These are phyloP conservation scores for Hirundo rustica DNA, from an alignment of 2,797 vertebrate species.

Conservation along the genomic window DNA sequence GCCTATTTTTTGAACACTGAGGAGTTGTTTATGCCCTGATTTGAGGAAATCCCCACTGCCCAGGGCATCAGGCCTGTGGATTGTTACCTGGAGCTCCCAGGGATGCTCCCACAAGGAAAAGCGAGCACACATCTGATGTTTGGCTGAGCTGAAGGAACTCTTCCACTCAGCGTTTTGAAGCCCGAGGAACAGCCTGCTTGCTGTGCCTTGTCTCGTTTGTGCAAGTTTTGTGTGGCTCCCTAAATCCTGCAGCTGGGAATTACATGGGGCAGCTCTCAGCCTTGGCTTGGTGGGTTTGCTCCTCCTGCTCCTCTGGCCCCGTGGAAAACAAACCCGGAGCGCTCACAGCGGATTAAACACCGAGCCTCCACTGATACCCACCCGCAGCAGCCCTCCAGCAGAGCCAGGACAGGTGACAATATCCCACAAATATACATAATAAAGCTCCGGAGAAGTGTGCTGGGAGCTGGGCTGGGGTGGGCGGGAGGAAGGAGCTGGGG, in stretches of 20 bases:
- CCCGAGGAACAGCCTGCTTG: neutral
- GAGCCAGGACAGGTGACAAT: constrained; percentile 52
- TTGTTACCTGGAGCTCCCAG: neutral
- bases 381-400: constrained; percentile 39
- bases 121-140: accelerated
- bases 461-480: neutral
- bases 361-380: constrained; percentile 20
- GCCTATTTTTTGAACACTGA: neutral
- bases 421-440: constrained; percentile 67
- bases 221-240: neutral
- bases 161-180: constrained; percentile 13
- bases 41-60: neutral
- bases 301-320: neutral
- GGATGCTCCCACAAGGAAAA: neutral
- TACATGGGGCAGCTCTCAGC: neutral
- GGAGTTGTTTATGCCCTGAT: neutral
- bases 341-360: constrained; percentile 23
- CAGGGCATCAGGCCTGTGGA: neutral
- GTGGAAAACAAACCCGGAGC: neutral
- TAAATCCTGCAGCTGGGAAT: constrained; percentile 50
- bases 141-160: neutral
- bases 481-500: neutral
- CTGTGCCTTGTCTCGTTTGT: neutral
- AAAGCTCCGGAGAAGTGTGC: constrained; percentile 62
- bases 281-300: neutral